phyloP scores from a whole-genome alignment of 2,888 invertebrate species.

The Pristionchus entomophagus region DNA sequence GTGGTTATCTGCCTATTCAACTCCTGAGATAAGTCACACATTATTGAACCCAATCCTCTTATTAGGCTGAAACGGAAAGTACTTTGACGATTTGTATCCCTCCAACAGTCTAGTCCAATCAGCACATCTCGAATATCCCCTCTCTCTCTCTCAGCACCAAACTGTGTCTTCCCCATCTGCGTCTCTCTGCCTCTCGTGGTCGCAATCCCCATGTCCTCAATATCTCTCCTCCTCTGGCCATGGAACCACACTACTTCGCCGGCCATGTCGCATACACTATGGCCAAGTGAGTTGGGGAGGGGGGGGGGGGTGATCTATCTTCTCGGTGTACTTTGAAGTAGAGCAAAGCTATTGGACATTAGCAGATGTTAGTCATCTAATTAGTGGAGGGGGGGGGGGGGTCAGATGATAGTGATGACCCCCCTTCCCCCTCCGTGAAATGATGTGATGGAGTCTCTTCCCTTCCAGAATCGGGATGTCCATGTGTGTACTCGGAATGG shows the following conservation, averaged over 20 bases:
- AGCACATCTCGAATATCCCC: too few species aligned
- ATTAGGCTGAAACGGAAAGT: too few species aligned
- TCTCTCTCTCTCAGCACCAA: slow-evolving; percentile 85
- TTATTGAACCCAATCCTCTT: too few species aligned
- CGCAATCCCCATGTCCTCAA: slow-evolving; percentile 94
- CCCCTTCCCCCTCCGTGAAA: too few species aligned
- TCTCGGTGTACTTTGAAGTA: slow-evolving; percentile 79
- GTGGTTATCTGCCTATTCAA: slow-evolving; percentile 69
- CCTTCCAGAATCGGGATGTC: slow-evolving; percentile 81
- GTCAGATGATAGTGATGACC: too few species aligned
- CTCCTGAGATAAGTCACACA: not conserved
- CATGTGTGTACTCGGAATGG: slow-evolving; percentile 96
- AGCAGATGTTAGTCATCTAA: not conserved
- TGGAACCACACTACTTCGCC: slow-evolving; percentile 89
- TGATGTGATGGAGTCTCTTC: not conserved
- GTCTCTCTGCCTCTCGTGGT: slow-evolving; percentile 77
- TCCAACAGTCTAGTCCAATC: too few species aligned
- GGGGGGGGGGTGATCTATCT: too few species aligned
- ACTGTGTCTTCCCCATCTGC: slow-evolving; percentile 88
- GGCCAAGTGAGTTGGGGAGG: slow-evolving; percentile 82
- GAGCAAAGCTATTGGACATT: not conserved
- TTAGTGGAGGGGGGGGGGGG: not conserved
- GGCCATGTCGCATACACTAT: slow-evolving; percentile 90
- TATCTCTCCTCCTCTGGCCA: slow-evolving; percentile 92
- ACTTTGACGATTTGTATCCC: too few species aligned